These are phyloP conservation scores for Xenopus laevis DNA, from an alignment of 2,113 vertebrate species.

Conservation along the genomic window DNA sequence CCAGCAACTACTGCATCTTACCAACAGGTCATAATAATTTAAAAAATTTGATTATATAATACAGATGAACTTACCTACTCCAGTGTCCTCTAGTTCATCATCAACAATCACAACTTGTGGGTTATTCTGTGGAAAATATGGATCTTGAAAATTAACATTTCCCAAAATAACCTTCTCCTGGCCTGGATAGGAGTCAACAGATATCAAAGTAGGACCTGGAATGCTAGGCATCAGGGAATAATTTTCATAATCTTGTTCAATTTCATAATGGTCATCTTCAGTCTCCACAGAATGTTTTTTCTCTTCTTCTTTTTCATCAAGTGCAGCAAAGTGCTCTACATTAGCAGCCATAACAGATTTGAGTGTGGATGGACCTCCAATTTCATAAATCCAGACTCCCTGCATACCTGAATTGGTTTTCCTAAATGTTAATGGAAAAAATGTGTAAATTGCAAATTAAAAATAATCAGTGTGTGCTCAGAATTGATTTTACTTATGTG, in stretches of 20 bases:
- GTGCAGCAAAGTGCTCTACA: conserved; percentile 48
- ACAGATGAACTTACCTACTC: conserved; percentile 55
- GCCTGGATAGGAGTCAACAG: conserved; percentile 46
- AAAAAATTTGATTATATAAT: no score
- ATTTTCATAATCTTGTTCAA: background rate
- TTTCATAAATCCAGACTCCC: conserved; percentile 87
- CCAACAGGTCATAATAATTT: no score
- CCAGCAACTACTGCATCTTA: no score
- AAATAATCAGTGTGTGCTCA: no score
- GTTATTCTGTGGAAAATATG: conserved; percentile 61
- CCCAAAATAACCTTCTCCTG: conserved; percentile 49
- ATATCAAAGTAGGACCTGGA: conserved; percentile 43
- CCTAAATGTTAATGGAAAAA: conserved; percentile 54
- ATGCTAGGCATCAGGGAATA: background rate
- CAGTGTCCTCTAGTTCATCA: conserved; percentile 70
- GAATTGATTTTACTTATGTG: no score
- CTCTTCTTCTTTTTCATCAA: background rate
- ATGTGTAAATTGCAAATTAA: background rate
- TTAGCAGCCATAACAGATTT: conserved; percentile 67
- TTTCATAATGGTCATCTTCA: background rate
- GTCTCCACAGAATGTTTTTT: no score
- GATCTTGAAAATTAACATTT: conserved; percentile 61
- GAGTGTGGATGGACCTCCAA: conserved; percentile 73
- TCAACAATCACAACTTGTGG: conserved; percentile 81
- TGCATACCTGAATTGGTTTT: conserved; percentile 80